These are phyloP conservation scores for Trypoxylus dichotomus DNA, from an alignment of 1,140 invertebrate genomes.

Conservation along the genomic window DNA sequence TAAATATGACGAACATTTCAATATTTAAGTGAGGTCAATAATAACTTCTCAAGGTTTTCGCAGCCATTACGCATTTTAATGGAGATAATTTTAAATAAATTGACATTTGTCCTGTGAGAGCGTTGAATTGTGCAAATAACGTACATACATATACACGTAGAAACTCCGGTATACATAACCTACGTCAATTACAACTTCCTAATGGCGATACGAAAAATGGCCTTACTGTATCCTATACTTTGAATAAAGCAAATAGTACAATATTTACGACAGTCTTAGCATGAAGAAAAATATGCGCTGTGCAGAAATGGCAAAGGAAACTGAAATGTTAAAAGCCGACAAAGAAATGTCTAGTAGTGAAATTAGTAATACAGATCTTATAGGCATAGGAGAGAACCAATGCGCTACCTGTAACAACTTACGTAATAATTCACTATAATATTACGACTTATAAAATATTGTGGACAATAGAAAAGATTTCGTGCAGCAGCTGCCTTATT, in stretches of 20 bases:
- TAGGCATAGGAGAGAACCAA: no score
- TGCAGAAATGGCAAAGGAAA: no score
- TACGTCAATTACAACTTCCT: background rate
- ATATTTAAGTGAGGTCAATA: constrained; percentile 24
- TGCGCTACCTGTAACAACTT: no score
- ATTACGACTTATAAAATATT: background rate
- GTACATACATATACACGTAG: background rate
- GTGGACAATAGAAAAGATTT: no score
- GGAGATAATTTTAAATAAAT: constrained; percentile 11
- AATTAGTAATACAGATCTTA: no score
- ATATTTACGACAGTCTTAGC: background rate
- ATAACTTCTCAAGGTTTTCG: constrained; percentile 10
- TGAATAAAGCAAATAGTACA: background rate
- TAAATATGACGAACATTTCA: background rate
- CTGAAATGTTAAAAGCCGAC: no score
- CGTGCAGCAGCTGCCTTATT: no score
- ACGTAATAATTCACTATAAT: background rate
- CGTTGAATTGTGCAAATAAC: background rate
- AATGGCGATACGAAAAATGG: background rate
- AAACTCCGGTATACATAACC: background rate
- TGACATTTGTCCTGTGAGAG: background rate
- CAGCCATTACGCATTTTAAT: constrained; percentile 22
- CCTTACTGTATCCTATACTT: background rate
- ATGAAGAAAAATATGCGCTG: background rate
- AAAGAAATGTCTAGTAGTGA: no score